These are phyloP conservation scores for Leptoclinus maculatus DNA, from an alignment of 2,797 vertebrate species.

Conservation along the genomic window DNA sequence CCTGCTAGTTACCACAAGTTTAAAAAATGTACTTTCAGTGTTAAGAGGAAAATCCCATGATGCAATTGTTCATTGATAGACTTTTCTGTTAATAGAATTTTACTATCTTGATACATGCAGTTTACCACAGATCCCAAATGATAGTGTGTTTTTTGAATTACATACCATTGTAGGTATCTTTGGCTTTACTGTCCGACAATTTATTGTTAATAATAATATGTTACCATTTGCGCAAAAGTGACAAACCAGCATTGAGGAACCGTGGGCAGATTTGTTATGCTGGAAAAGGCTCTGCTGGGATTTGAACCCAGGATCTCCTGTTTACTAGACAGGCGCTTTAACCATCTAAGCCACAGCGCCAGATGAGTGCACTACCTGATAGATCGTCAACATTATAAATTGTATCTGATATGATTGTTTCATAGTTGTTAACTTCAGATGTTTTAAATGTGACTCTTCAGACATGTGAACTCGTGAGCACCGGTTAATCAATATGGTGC, in stretches of 20 bases:
- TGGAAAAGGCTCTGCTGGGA: constrained; percentile 80
- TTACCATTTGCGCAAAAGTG: not conserved
- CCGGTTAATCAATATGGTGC: accelerated
- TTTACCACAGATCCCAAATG: not conserved
- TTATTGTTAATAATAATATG: not conserved
- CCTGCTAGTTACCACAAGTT: not conserved
- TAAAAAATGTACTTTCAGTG: not conserved
- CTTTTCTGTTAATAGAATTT: not conserved
- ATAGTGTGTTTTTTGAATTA: not conserved
- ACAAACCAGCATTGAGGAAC: not conserved
- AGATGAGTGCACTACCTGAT: accelerated
- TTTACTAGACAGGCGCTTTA: constrained; percentile 82
- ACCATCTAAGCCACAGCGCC: constrained; percentile 81
- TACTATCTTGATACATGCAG: not conserved
- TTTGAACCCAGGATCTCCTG: constrained; percentile 83
- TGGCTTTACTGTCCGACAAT: not conserved
- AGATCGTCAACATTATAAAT: no score
- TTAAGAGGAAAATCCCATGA: not conserved
- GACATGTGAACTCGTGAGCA: not conserved
- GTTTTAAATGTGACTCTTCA: not conserved
- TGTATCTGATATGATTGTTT: not conserved
- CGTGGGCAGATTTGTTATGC: no score
- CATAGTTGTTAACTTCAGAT: no score
- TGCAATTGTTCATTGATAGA: not conserved
- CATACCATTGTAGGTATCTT: not conserved